Evolutionary conservation across 2,113 vertebrate genomes (phyloP), one percentile per base, ranked within the genome.

Genomic region (Lichenostomus cassidix): DNA sequence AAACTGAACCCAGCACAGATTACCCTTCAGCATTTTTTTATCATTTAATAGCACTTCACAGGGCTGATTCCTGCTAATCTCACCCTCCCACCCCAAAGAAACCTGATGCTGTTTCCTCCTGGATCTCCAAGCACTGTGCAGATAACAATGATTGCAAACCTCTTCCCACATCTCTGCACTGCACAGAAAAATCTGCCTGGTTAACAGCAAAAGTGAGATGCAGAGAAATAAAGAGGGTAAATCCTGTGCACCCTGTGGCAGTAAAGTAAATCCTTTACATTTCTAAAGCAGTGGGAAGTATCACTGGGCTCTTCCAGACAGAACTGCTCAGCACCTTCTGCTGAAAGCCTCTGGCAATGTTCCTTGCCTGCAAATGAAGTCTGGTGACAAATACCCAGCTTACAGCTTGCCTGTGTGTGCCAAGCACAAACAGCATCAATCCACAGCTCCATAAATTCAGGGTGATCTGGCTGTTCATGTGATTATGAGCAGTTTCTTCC

Each of bases 371-470:
- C 4, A 6, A 71, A 82, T 74, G 39, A 85, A 35, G 58, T 17
- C 46, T 35, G 22, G 49, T n/a, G 2, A 73, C 37, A 87, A 87
- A 85, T 28, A 65, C 19, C 42, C 23, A 7, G 6, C 5, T 62
- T 62, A 50, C 0, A 65, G 58, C 49, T 56, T 64, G 62, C 28
- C 49, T 0, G 0, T 0, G 0, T 23, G 41, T 73, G 74, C 89
- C 77, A 84, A 82, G 75, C 69, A 64, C 56, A 84, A 92, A 85
- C 2, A 0, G 6, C 5, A 46, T 76, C 77, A 87, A 56, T 79
- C 67, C 55, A 63, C 58, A 59, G 19, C 70, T 42, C 44, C 20
- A 77, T 87, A 86, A 84, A 94, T 60, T 50, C 82, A 41, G 65
- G 44, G 46, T 74, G 89, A 87, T 82, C 53, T 0, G 0, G 22